Evolutionary conservation across 1,140 invertebrate genomes (phyloP).

Genomic region (Aricia agestis): DNA sequence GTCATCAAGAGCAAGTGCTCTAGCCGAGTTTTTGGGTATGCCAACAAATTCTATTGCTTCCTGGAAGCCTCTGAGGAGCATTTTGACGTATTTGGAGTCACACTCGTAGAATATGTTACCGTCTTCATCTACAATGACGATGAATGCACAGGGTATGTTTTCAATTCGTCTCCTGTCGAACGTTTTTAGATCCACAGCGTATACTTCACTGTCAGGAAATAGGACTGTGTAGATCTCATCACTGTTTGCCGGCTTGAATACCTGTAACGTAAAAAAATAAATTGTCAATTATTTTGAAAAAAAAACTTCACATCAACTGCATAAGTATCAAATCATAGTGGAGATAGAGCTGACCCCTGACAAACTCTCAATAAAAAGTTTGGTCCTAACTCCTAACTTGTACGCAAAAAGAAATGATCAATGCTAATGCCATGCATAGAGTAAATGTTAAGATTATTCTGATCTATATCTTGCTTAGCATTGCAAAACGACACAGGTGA

Average conservation of each 20-base stretch:
- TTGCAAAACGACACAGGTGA: too few species aligned
- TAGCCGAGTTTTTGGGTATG: conserved; percentile 54
- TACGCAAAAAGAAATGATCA: too few species aligned
- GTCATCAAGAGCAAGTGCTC: conserved; percentile 50
- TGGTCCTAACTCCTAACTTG: too few species aligned
- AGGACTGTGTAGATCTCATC: conserved; percentile 55
- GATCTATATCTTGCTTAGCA: too few species aligned
- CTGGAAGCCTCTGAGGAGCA: conserved; percentile 58
- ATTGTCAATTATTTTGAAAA: background rate
- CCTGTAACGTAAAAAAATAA: conserved; percentile 17
- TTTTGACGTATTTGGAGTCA: conserved; percentile 64
- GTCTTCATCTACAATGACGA: conserved; percentile 52
- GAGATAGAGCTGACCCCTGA: too few species aligned
- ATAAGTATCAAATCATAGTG: too few species aligned
- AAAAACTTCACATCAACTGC: too few species aligned
- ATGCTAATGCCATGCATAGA: too few species aligned
- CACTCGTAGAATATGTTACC: conserved; percentile 66
- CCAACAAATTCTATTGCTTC: conserved; percentile 66
- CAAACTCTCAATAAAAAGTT: too few species aligned
- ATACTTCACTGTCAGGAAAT: conserved; percentile 60
- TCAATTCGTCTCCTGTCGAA: conserved; percentile 57
- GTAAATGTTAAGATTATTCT: too few species aligned
- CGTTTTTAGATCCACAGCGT: conserved; percentile 43
- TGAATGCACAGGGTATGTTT: conserved; percentile 55
- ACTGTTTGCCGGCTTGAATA: conserved; percentile 49